A percentile compares a stretch with the other conserved stretches of the same genome.
Conservation (phyloP, 2,113 vertebrate genomes). For the Tamias sibiricus region DNA sequence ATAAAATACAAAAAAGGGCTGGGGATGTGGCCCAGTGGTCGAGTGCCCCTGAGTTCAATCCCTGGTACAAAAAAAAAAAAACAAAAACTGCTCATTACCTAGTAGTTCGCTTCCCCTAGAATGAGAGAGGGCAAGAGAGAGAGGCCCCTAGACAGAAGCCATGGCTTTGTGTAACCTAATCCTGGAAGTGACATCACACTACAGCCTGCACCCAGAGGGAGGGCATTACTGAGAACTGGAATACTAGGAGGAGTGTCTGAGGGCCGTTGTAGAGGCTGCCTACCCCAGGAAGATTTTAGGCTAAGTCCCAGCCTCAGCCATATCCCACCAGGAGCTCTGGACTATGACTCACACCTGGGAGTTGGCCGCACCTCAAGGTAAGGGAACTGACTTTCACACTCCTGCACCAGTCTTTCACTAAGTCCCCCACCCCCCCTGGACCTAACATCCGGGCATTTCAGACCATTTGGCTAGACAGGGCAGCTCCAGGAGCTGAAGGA, state of each 20-base stretch:
- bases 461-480: not conserved
- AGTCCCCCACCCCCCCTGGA: rapidly evolving
- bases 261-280: not conserved
- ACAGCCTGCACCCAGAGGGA: not conserved
- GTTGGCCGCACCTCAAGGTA: not conserved
- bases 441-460: not conserved
- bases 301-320: not conserved
- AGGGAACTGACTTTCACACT: not conserved
- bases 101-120: not conserved
- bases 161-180: not conserved
- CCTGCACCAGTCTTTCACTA: not conserved
- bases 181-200: not conserved
- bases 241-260: not conserved
- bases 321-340: not conserved
- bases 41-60: no score
- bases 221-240: not conserved
- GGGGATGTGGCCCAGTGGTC: no score
- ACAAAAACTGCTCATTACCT: no score
- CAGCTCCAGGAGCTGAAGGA: not conserved
- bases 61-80: no score
- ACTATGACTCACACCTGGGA: not conserved
- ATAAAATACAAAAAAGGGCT: no score
- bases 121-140: not conserved
- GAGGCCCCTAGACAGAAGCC: not conserved
- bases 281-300: not conserved